A percentile compares a stretch with the other conserved stretches of the same genome.
phyloP scores from a whole-genome alignment of 1,140 invertebrate species.

The Listronotus bonariensis region DNA sequence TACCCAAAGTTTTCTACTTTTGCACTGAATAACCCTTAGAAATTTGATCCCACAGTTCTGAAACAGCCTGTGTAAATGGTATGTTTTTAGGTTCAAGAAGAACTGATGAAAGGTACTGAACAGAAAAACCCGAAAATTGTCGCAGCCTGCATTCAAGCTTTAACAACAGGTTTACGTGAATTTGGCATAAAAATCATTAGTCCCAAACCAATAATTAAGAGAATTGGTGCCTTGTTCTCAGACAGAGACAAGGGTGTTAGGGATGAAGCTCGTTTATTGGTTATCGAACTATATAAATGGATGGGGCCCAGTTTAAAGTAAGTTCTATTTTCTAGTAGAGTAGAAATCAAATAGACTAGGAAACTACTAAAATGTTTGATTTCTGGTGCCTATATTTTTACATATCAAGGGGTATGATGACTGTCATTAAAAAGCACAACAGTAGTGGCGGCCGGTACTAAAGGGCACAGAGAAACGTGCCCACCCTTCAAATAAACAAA shows the following conservation, averaged over 20 bases:
- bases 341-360: too few relatives aligned
- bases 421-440: too few relatives aligned
- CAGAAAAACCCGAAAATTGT: constrained; percentile 96
- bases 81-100: constrained; percentile 66
- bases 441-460: too few relatives aligned
- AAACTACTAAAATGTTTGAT: too few relatives aligned
- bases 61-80: too few relatives aligned
- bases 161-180: constrained; percentile 78
- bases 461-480: too few relatives aligned
- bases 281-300: constrained; percentile 87
- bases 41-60: too few relatives aligned
- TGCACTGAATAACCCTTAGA: too few relatives aligned
- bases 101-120: constrained; percentile 91
- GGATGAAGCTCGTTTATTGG: constrained; percentile 87
- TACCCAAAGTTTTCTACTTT: too few relatives aligned
- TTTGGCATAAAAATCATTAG: constrained; percentile 92
- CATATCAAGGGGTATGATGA: too few relatives aligned
- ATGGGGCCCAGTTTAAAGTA: constrained; percentile 51
- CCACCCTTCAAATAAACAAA: too few relatives aligned
- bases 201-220: constrained; percentile 89
- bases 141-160: constrained; percentile 76
- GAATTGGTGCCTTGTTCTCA: constrained; percentile 80
- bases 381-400: too few relatives aligned
- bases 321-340: constrained; percentile 1
- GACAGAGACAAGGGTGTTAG: constrained; percentile 91